Evolutionary conservation across 2,113 vertebrate genomes (phyloP), one percentile per base, ranked within the genome.

Genomic region (Octodon degus): DNA sequence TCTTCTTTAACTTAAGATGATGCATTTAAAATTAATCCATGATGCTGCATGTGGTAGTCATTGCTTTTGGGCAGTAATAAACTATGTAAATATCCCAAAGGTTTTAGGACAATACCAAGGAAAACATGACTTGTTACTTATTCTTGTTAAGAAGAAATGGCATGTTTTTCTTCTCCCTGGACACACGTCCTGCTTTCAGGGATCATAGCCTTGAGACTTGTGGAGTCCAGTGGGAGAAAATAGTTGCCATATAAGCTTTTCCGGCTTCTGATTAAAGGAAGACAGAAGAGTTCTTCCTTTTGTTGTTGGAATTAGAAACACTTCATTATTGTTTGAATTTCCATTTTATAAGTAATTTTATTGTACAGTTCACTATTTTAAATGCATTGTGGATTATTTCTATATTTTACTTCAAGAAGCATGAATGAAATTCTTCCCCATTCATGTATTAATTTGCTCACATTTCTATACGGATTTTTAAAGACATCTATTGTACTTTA

Each of bases 271-370:
- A 30, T 70, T 68, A 62, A 12, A 72, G 5, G 37, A 32, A 7
- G 4, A 63, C 17, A 22, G 5, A 0, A 58, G 87, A 62, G 0
- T 30, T 60, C 1, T 88, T 10, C 47, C 32, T 67, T 16, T 6
- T 95, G 91, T 32, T 25, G 40, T 11, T 79, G 7, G 65, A 95
- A n/a, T 79, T 93, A 12, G 20, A 95, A 84, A 2, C 72, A 81
- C 5, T 30, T 81, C 25, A 55, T 70, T 86, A 89, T 86, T 13
- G 25, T 58, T 89, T 92, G 22, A 77, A 63, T 93, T 86, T 86
- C 34, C 14, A 91, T 89, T 77, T 93, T 85, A 80, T 80, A n/a
- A 81, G 9, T 82, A 76, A 77, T 81, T 74, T 68, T 47, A 1
- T 32, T 65, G 22, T 43, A 43, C 43, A 0, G 43, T 43, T 43